Evolutionary conservation across 2,888 invertebrate genomes (phyloP).

Genomic region (Galerucella nymphaeae): DNA sequence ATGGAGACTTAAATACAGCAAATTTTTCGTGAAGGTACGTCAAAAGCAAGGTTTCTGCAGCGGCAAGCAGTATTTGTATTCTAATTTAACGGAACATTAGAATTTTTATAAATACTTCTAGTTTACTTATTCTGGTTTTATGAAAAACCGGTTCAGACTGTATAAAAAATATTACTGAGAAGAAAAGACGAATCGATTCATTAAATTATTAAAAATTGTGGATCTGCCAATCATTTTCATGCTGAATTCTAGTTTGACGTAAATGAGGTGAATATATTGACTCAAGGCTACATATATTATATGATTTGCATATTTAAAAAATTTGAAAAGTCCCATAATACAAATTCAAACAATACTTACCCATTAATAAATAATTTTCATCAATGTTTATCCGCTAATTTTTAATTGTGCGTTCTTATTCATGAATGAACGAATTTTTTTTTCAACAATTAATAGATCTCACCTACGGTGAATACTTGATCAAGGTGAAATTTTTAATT

Average conservation of each 20-base stretch:
- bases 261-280: neutral
- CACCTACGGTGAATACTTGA: conserved; percentile 23
- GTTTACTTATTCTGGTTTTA: too few relatives aligned
- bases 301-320: neutral
- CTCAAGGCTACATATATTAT: neutral
- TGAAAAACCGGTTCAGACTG: neutral
- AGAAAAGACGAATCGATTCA: too few relatives aligned
- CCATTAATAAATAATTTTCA: neutral
- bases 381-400: neutral
- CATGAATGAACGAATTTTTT: conserved; percentile 5
- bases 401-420: conserved; percentile 3
- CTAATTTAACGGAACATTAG: too few relatives aligned
- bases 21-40: too few relatives aligned
- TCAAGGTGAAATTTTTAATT: conserved; percentile 25
- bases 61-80: too few relatives aligned
- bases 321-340: neutral
- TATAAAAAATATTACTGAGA: neutral
- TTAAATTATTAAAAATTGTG: neutral
- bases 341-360: neutral
- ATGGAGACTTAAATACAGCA: too few relatives aligned
- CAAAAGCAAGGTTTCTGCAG: too few relatives aligned
- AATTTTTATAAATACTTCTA: too few relatives aligned
- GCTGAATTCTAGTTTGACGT: neutral
- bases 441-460: conserved; percentile 13
- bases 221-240: neutral